Conservation (phyloP, 2,888 invertebrate genomes). For the Drosophila formosana region DNA sequence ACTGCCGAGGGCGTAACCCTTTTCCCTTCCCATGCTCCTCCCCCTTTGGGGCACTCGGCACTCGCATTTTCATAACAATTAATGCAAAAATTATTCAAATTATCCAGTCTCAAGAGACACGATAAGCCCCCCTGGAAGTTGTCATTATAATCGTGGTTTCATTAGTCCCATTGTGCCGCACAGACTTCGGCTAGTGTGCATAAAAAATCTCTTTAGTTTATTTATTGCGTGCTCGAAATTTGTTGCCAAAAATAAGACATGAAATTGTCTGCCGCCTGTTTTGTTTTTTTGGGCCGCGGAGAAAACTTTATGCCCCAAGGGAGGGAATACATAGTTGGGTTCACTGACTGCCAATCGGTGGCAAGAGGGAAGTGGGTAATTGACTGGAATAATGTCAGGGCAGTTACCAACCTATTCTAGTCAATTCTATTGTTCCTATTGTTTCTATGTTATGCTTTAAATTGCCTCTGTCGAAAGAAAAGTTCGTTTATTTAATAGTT, state of each 20-base stretch:
- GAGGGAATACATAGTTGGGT: constrained; percentile 19
- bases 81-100: constrained; percentile 79
- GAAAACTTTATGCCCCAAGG: constrained; percentile 19
- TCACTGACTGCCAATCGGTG: constrained; percentile 50
- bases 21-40: constrained; percentile 1
- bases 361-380: constrained; percentile 35
- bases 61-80: constrained; percentile 65
- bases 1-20: constrained; percentile 29
- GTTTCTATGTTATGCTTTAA: constrained; percentile 27
- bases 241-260: constrained; percentile 68
- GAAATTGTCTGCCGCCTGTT: constrained; percentile 10
- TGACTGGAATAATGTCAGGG: constrained; percentile 59
- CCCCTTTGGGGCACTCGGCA: not conserved
- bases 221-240: constrained; percentile 74
- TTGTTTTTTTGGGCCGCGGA: constrained; percentile 3
- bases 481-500: constrained; percentile 15
- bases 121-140: constrained; percentile 7
- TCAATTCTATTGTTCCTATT: constrained; percentile 28
- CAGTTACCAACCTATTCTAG: constrained; percentile 3
- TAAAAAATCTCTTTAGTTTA: constrained; percentile 45
- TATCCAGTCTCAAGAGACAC: constrained; percentile 47
- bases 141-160: constrained; percentile 15
- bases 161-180: constrained; percentile 21
- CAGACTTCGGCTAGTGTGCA: constrained; percentile 19
- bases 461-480: constrained; percentile 6